phyloP scores from a whole-genome alignment of 2,888 invertebrate genomes.

The Zonitis immaculata region DNA sequence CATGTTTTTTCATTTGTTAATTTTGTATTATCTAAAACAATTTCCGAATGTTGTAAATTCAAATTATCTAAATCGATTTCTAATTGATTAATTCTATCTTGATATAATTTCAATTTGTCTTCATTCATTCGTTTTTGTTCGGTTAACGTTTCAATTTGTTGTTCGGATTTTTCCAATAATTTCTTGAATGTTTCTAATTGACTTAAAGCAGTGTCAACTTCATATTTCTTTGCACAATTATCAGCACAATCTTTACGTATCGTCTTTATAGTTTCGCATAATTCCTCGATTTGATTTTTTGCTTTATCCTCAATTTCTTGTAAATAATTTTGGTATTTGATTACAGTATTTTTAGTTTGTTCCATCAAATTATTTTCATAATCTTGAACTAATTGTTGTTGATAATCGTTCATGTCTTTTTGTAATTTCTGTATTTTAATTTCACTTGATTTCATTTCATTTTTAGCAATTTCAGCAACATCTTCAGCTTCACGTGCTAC shows the following conservation, averaged over 20 bases:
- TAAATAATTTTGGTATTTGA: constrained; percentile 32
- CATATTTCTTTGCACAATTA: constrained; percentile 55
- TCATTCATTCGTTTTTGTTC: constrained; percentile 47
- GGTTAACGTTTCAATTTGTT: constrained; percentile 49
- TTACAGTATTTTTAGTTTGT: constrained; percentile 32
- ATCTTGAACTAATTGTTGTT: constrained; percentile 24
- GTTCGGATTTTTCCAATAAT: constrained; percentile 42
- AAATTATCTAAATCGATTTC: constrained; percentile 65
- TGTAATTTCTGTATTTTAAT: constrained; percentile 27
- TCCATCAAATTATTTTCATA: constrained; percentile 24
- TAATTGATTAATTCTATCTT: constrained; percentile 56
- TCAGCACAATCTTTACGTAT: constrained; percentile 52
- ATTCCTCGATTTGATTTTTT: constrained; percentile 31
- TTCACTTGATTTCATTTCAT: constrained; percentile 30
- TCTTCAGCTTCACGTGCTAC: constrained; percentile 25
- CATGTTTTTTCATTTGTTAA: constrained; percentile 65
- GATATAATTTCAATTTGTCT: constrained; percentile 43
- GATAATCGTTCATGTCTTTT: constrained; percentile 23
- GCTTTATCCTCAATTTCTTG: constrained; percentile 29
- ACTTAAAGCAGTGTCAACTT: constrained; percentile 51
- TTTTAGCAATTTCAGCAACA: constrained; percentile 27
- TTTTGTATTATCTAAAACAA: constrained; percentile 68
- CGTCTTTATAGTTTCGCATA: constrained; percentile 37
- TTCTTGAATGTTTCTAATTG: constrained; percentile 40
- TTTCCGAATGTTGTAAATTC: constrained; percentile 69